Conservation (phyloP, 2,797 vertebrate species). For the Helicolenus hilgendorfi region DNA sequence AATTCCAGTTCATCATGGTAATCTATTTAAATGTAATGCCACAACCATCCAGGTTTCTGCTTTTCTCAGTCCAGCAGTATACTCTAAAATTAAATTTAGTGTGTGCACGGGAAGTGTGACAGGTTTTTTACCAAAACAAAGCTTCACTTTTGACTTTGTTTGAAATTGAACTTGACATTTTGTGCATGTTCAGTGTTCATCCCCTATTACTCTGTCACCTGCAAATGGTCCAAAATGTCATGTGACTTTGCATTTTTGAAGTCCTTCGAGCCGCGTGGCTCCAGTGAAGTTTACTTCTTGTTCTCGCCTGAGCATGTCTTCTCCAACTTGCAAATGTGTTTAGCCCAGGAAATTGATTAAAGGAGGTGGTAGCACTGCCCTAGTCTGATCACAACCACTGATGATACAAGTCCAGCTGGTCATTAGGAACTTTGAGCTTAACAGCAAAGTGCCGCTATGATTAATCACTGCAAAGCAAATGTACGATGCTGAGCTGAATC, state of each 20-base stretch:
- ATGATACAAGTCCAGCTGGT: slow-evolving; percentile 23
- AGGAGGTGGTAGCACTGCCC: neutral
- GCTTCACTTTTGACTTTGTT: neutral
- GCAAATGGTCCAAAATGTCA: neutral
- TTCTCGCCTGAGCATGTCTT: neutral
- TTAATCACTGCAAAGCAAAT: slow-evolving; percentile 11
- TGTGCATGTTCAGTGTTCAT: neutral
- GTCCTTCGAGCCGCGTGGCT: neutral
- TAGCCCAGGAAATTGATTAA: slow-evolving; percentile 5
- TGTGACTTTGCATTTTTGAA: neutral
- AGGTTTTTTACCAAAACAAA: neutral
- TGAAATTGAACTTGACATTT: neutral
- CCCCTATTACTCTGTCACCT: neutral
- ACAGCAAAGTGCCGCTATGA: slow-evolving; percentile 4
- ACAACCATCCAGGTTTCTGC: neutral
- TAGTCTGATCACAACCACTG: slow-evolving; percentile 13
- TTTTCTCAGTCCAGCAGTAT: neutral
- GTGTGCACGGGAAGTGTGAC: neutral
- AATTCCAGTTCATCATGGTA: neutral
- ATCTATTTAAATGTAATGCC: neutral
- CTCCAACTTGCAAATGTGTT: slow-evolving; percentile 22
- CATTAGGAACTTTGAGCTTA: slow-evolving; percentile 7
- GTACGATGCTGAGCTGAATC: neutral
- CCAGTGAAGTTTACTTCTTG: neutral
- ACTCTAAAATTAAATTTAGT: neutral